phyloP scores from a whole-genome alignment of 2,888 invertebrate genomes.

The Syrista parreyssii region DNA sequence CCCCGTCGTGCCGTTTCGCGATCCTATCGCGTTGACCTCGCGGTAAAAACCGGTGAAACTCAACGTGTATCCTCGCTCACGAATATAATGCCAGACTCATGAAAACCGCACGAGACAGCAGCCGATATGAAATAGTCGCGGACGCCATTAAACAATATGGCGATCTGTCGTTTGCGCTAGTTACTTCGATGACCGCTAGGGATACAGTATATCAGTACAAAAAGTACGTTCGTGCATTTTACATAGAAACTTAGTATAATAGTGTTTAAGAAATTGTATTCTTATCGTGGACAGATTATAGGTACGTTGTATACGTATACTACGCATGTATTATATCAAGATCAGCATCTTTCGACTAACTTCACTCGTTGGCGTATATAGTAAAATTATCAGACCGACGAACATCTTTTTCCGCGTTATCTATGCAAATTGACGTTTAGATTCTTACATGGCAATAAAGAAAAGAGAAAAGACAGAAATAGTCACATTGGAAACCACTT shows the following conservation, averaged over 20 bases:
- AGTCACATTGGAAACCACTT: constrained; percentile 8
- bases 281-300: background rate
- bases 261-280: background rate
- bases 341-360: background rate
- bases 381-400: background rate
- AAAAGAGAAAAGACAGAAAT: constrained; percentile 5
- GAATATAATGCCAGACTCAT: background rate
- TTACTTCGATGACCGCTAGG: background rate
- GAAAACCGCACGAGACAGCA: background rate
- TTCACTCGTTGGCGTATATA: background rate
- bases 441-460: constrained; percentile 2
- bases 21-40: constrained; percentile 39
- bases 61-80: background rate
- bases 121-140: background rate
- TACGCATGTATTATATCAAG: background rate
- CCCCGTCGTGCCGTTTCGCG: constrained; percentile 25
- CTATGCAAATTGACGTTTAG: background rate
- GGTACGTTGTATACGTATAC: background rate
- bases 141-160: background rate
- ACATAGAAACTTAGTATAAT: background rate
- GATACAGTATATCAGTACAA: background rate
- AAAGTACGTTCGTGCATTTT: background rate
- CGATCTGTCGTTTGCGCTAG: background rate
- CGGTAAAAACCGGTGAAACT: constrained; percentile 13
- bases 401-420: background rate